phyloP scores from a whole-genome alignment of 1,140 invertebrate species.

The Centruroides sculpturatus region DNA sequence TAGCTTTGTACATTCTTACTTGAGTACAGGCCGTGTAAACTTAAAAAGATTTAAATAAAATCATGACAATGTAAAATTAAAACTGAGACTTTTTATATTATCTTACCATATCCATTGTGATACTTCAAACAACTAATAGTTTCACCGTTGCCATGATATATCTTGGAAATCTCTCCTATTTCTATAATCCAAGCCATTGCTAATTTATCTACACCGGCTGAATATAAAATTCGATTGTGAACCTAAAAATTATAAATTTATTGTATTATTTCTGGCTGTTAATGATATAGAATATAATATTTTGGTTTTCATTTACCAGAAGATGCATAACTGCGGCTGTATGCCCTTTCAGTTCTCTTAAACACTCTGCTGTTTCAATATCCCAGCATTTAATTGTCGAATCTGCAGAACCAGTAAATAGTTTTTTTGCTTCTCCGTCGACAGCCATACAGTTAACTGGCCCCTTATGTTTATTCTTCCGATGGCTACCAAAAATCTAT shows the following conservation, averaged over 20 bases:
- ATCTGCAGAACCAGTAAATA: constrained; percentile 37
- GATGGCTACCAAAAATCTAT: constrained; percentile 2
- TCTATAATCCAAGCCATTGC: constrained; percentile 40
- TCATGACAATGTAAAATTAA: no score
- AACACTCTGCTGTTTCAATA: constrained; percentile 27
- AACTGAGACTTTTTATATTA: constrained; percentile 13
- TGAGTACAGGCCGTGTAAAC: constrained; percentile 33
- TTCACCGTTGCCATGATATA: constrained; percentile 35
- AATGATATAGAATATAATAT: no score
- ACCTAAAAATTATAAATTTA: constrained; percentile 21
- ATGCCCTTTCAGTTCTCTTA: constrained; percentile 34
- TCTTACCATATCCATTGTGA: constrained; percentile 35
- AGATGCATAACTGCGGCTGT: constrained; percentile 34
- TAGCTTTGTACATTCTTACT: constrained; percentile 32
- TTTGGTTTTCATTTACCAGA: constrained; percentile 22
- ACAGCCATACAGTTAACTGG: constrained; percentile 35
- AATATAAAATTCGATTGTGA: constrained; percentile 38
- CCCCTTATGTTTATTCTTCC: constrained; percentile 26
- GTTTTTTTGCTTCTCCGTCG: constrained; percentile 27
- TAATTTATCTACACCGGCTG: constrained; percentile 37
- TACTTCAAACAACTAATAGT: constrained; percentile 35
- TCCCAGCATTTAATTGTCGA: constrained; percentile 34
- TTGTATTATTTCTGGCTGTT: no score
- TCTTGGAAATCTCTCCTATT: constrained; percentile 38
- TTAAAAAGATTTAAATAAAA: constrained; percentile 28